phyloP scores from a whole-genome alignment of 2,113 vertebrate genomes.

The Chitala chitala region DNA sequence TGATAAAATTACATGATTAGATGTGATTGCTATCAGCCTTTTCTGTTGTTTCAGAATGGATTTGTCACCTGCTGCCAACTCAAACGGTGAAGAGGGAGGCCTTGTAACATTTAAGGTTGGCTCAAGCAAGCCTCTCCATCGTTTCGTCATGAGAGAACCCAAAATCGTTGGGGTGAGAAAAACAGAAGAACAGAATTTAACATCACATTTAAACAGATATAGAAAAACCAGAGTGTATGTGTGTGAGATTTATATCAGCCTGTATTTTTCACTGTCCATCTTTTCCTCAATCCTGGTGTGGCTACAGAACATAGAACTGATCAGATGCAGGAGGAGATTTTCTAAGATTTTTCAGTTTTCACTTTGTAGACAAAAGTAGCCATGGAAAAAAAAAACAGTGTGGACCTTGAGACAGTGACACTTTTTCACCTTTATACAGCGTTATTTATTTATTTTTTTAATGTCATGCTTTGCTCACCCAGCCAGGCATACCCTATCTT shows the following conservation, averaged over 20 bases:
- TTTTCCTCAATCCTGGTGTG: neutral
- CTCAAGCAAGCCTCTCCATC: constrained; percentile 60
- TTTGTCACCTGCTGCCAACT: neutral
- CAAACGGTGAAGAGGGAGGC: neutral
- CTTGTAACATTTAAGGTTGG: constrained; percentile 35
- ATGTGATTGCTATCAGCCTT: neutral
- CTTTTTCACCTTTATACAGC: too few species aligned
- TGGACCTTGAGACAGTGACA: too few species aligned
- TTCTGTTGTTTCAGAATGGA: neutral
- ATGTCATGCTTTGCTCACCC: too few species aligned
- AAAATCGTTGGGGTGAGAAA: constrained; percentile 53
- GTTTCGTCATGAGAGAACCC: constrained; percentile 59
- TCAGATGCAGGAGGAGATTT: neutral
- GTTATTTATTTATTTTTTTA: too few species aligned
- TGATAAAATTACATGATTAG: too few species aligned
- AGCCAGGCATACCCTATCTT: too few species aligned
- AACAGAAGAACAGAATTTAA: neutral
- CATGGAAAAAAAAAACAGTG: too few species aligned
- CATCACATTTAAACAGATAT: too few species aligned
- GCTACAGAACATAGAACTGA: neutral
- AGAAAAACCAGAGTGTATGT: neutral
- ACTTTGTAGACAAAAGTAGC: too few species aligned
- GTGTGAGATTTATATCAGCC: neutral
- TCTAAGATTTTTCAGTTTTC: neutral
- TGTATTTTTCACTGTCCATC: neutral